phyloP scores from a whole-genome alignment of 1,140 invertebrate species.

The silkworm (Bombyx mori) region DNA sequence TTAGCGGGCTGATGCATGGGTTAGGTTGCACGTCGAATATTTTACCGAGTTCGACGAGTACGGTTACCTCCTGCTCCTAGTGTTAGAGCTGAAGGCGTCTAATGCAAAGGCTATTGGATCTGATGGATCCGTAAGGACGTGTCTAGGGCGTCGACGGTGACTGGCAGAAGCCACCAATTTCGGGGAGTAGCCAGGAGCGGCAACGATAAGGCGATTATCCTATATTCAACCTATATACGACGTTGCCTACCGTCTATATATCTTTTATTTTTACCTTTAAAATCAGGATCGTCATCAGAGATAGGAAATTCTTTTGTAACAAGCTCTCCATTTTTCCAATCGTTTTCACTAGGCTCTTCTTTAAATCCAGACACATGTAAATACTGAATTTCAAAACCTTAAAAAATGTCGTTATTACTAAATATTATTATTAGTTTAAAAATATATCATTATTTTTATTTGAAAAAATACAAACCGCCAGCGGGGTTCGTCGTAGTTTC shows the following conservation, averaged over 20 bases:
- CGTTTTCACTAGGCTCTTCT: slow-evolving; percentile 19
- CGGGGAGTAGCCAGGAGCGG: too few species aligned
- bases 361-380: slow-evolving; percentile 11
- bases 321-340: slow-evolving; percentile 31
- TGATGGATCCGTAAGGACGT: too few species aligned
- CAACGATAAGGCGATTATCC: too few species aligned
- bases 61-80: too few species aligned
- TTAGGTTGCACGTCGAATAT: too few species aligned
- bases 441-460: neutral
- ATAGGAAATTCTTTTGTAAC: slow-evolving; percentile 16
- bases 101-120: too few species aligned
- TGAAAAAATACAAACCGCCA: slow-evolving; percentile 1
- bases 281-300: slow-evolving; percentile 17
- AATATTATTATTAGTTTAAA: slow-evolving; percentile 1
- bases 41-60: too few species aligned
- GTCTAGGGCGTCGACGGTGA: too few species aligned
- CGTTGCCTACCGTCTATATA: neutral
- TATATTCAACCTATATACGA: too few species aligned
- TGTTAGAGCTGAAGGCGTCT: too few species aligned
- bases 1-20: too few species aligned
- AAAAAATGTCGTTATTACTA: slow-evolving; percentile 4
- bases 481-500: slow-evolving; percentile 30
- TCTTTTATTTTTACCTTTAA: slow-evolving; percentile 14
- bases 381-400: slow-evolving; percentile 33
- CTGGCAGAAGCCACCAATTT: too few species aligned